Base-by-base conservation (phyloP, 2,797 vertebrate species). In the Protonibea diacanthus region DNA sequence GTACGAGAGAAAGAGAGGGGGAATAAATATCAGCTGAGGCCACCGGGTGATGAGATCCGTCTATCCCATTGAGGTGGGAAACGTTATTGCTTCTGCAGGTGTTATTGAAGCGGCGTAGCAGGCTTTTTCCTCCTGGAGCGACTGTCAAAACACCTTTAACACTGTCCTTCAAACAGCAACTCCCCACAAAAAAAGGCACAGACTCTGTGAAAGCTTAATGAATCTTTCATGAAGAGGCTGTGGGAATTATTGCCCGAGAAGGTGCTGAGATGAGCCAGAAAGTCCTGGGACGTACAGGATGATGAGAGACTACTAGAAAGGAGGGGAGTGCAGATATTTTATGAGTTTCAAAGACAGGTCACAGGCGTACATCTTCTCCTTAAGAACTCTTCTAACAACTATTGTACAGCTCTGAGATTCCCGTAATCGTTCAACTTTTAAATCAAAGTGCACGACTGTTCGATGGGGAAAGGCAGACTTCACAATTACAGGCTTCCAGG, bases 101-200 rank as follows among this genome's bases (percentile, higher is more conserved):
- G 60, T 76, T 59, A 63, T n/a, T 65, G 75, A 74, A 21, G 63
- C 47, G 2, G 61, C 14, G 48, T 21, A 29, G 65, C 56, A n/a
- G 78, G 45, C n/a, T 40, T 53, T 17, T 48, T 78, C 70, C 70
- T 78, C 78, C 73, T 51, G 78, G 78, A 83, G 83, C 20, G 15
- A 48, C 83, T 82, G 81, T 89, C 83, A 83, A 59, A 78, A 76
- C 76, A 69, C 81, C 74, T 87, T 82, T 53, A 78, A 65, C 74
- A 51, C 67, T 3, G 57, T 78, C 85, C 78, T 77, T 83, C 80
- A 70, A 67, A 60, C 69, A 17, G 47, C 52, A 9, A 9, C 29
- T n/a, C 17, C 45, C 1, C 6, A 44, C 20, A 61, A 33, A 51
- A 27, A 18, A 45, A 5, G 3, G 1, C 14, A 14, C 23, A 5